Percentiles rank a stretch among this genome's conserved stretches.
These are phyloP conservation scores for Formicarius rufipectus DNA, from an alignment of 2,113 vertebrate species.

Conservation along the genomic window DNA sequence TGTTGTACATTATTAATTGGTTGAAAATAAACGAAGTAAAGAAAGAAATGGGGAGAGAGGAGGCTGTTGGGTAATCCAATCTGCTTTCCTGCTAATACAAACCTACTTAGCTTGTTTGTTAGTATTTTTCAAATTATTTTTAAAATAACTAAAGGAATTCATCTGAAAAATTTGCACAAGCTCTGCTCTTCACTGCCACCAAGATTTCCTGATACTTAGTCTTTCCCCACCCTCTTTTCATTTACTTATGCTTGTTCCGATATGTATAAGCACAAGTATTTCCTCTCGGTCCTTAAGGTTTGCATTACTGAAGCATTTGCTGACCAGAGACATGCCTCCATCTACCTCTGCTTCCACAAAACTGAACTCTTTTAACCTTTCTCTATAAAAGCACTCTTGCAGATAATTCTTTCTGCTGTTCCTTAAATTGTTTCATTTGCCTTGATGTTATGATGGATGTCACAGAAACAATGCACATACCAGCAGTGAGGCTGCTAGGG, in stretches of 20 bases:
- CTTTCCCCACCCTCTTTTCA: background rate
- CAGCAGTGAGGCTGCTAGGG: background rate
- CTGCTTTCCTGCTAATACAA: background rate
- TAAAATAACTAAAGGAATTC: background rate
- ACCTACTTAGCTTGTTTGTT: background rate
- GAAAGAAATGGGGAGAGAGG: background rate
- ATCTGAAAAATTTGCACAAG: background rate
- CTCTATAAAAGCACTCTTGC: background rate
- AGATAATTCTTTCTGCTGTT: background rate
- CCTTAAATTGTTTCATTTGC: constrained; percentile 19
- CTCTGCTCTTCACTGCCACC: background rate
- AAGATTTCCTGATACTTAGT: background rate
- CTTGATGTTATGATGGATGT: background rate
- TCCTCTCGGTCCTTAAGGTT: background rate
- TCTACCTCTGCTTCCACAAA: background rate
- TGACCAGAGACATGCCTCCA: background rate
- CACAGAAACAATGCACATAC: background rate
- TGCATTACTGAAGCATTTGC: constrained; percentile 19
- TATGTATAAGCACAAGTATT: background rate
- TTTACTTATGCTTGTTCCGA: constrained; percentile 13
- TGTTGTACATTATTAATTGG: background rate
- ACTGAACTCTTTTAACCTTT: constrained; percentile 15
- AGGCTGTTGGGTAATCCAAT: background rate
- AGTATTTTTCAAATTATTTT: background rate
- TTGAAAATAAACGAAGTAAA: background rate